These are phyloP conservation scores for Xiphophorus hellerii DNA, from an alignment of 2,113 vertebrate genomes.

Conservation along the genomic window DNA sequence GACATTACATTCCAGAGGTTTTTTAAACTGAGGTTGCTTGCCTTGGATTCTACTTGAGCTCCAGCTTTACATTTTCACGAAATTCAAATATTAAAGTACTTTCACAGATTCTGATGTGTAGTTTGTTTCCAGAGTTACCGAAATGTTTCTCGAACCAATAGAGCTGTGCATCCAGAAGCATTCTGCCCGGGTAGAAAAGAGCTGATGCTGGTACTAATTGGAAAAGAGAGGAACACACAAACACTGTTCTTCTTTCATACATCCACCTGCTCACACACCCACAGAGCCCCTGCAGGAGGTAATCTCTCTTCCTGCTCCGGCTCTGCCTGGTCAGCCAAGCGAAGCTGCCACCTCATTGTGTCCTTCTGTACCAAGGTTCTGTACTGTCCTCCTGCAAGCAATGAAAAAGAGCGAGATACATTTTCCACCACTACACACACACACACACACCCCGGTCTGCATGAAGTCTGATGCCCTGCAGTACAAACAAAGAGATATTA, in stretches of 20 bases:
- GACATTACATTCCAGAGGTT: too few species aligned
- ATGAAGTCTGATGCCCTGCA: slow-evolving; percentile 48
- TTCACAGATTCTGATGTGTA: background rate
- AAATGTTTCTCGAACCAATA: slow-evolving; percentile 7
- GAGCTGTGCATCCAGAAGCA: slow-evolving; percentile 23
- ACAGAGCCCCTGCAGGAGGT: slow-evolving; percentile 58
- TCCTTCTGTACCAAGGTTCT: slow-evolving; percentile 63
- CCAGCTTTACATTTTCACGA: background rate
- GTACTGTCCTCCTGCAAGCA: slow-evolving; percentile 36
- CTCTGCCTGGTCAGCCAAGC: slow-evolving; percentile 70
- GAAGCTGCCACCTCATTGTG: slow-evolving; percentile 72
- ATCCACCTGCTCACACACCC: slow-evolving; percentile 12
- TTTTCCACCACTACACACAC: slow-evolving; percentile 18
- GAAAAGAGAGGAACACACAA: slow-evolving; percentile 32
- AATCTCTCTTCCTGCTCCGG: slow-evolving; percentile 67
- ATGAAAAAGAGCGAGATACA: slow-evolving; percentile 20
- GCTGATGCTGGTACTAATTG: slow-evolving; percentile 51
- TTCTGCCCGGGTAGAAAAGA: slow-evolving; percentile 45
- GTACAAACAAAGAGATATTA: slow-evolving; percentile 59
- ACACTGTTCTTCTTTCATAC: slow-evolving; percentile 9
- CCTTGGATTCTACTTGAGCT: background rate
- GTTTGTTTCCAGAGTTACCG: background rate
- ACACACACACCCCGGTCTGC: slow-evolving; percentile 12
- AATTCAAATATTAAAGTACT: background rate
- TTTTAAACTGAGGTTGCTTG: background rate